Evolutionary conservation across 2,113 vertebrate genomes (phyloP).

Genomic region (Xenus cinereus): DNA sequence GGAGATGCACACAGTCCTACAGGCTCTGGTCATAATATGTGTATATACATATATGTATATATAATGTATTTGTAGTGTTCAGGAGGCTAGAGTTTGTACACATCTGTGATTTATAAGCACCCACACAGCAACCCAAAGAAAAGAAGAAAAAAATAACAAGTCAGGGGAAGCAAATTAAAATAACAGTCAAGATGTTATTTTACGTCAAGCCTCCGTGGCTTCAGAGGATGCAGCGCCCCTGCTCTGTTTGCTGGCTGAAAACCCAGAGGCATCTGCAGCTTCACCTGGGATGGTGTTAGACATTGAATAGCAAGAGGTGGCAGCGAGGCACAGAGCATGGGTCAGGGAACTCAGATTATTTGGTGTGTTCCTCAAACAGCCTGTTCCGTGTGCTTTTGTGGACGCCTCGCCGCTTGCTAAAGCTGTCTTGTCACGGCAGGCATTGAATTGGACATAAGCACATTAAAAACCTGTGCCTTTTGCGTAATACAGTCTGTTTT

Average conservation of each 20-base stretch:
- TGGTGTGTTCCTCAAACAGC: neutral
- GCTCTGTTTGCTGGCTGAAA: neutral
- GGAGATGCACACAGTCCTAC: neutral
- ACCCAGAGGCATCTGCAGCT: neutral
- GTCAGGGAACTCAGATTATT: neutral
- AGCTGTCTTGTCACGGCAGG: fast-evolving
- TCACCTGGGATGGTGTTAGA: neutral
- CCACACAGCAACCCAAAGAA: neutral
- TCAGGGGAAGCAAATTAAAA: neutral
- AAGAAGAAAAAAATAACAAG: neutral
- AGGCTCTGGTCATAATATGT: neutral
- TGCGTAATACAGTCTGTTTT: neutral
- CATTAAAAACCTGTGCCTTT: neutral
- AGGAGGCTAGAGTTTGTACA: neutral
- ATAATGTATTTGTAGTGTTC: neutral
- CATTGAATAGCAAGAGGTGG: neutral
- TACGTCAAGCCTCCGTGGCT: neutral
- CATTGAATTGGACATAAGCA: neutral
- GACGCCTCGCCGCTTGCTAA: neutral
- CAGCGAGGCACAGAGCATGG: neutral
- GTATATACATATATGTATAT: neutral
- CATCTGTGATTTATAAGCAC: neutral
- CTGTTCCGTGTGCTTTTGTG: neutral
- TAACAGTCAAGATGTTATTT: neutral
- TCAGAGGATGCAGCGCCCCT: fast-evolving